Percentiles rank a stretch among this genome's conserved stretches.
Evolutionary conservation across 2,797 vertebrate genomes (phyloP).

Genomic region (Falco columbarius): DNA sequence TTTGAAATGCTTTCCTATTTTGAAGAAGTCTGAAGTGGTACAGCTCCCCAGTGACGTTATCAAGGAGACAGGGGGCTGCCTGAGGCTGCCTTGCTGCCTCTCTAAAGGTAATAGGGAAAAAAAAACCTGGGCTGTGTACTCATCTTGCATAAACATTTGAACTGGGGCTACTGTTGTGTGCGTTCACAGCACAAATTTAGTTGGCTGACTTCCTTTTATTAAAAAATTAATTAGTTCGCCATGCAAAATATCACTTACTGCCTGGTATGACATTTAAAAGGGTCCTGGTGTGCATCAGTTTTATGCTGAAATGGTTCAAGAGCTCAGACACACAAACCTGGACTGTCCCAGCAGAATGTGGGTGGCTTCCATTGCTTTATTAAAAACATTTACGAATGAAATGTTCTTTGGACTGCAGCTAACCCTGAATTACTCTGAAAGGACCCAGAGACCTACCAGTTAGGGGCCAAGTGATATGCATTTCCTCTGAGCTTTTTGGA

Average conservation of each 20-base stretch:
- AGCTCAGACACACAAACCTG: not conserved
- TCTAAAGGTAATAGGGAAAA: not conserved
- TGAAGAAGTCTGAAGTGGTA: constrained; percentile 53
- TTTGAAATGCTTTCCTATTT: constrained; percentile 60
- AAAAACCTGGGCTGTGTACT: not conserved
- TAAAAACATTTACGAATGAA: not conserved
- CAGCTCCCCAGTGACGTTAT: constrained; percentile 29
- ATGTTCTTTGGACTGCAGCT: not conserved
- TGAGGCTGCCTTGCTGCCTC: constrained; percentile 27
- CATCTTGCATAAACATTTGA: constrained; percentile 22
- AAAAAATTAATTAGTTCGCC: not conserved
- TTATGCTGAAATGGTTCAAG: not conserved
- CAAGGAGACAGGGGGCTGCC: constrained; percentile 36
- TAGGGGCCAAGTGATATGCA: not conserved
- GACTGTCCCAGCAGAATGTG: not conserved
- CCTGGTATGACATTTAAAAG: not conserved
- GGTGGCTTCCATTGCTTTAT: constrained; percentile 40
- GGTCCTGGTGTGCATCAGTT: not conserved
- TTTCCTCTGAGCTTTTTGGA: not conserved
- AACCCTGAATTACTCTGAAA: constrained; percentile 17
- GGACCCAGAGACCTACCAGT: not conserved
- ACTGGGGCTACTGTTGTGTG: not conserved
- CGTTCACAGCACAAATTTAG: not conserved
- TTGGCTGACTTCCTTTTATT: not conserved
- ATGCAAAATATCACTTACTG: not conserved